Evolutionary conservation across 2,888 invertebrate genomes (phyloP), one percentile per base, ranked within the genome.

Genomic region (Gnatocerus cornutus): DNA sequence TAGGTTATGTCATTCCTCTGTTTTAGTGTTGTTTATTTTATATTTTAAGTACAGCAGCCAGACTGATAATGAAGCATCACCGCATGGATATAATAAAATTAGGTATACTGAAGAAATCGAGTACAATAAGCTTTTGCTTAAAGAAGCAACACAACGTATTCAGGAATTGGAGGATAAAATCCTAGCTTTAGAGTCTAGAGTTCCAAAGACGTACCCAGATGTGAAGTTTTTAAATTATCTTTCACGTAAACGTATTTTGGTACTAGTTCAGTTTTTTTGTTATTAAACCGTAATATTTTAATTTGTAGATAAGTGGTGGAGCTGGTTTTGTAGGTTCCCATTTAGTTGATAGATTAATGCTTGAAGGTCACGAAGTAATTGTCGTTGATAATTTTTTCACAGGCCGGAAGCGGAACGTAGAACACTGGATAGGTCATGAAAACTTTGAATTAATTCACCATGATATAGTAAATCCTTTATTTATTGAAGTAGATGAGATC

Each of bases 271-370:
- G 41, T 10, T 41, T 41, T 33, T 33, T 33, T 33, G 3, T 6
- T 7, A 29, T 29, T 39, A 39, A 41, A 41, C 13, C 8, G 41
- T 1, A 12, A 12, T 43, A 14, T 21, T 21, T 21, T 30, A 5
- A 16, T 48, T 81, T 87, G 41, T 85, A 94, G 91, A 90, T 97
- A 58, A 97, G 98, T 5, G 98, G 98, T 48, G 98, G 98, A 8
- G 98, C 98, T 4, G 99, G 98, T 1, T 99, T 99, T 87, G 98
- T 99, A n/a, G 99, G 99, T 0, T 99, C 98, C 0, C 99, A 99
- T 85, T 88, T 99, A 21, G 97, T 98, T 0, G 99, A 99, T 84
- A 88, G 92, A 74, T 87, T 99, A 59, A 98, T 99, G 98, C 88
- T 93, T 74, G 93, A 94, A 79, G 98, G 98, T 0, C 98, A 99